Conservation (phyloP, 2,113 vertebrate species). For the Campylomormyrus numenius region DNA sequence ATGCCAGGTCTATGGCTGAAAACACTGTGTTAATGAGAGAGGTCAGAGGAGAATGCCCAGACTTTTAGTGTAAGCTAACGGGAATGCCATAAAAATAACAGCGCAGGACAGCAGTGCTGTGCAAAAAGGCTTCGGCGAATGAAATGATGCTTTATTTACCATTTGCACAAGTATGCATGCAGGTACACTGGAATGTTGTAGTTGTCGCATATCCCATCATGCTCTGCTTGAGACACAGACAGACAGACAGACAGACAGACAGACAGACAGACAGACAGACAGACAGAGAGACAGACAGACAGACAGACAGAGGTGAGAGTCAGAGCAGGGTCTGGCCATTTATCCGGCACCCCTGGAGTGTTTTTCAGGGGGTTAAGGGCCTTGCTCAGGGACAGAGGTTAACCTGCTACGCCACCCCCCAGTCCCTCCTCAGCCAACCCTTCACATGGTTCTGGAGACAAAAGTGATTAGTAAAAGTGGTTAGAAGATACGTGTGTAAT, state of each 20-base stretch:
- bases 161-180: not conserved
- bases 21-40: not conserved
- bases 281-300: not conserved
- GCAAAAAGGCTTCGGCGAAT: not conserved
- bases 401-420: not conserved
- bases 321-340: not conserved
- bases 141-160: not conserved
- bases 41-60: not conserved
- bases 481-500: not conserved
- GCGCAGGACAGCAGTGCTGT: not conserved
- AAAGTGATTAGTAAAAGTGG: too few relatives aligned
- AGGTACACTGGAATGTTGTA: not conserved
- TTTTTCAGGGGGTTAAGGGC: not conserved
- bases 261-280: not conserved
- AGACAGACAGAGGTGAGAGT: not conserved
- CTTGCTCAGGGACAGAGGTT: not conserved
- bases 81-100: not conserved
- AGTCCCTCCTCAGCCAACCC: not conserved
- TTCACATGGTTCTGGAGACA: not conserved
- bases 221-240: not conserved
- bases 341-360: not conserved
- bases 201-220: not conserved
- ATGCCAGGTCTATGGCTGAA: not conserved
- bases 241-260: too few relatives aligned
- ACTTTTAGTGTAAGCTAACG: not conserved